Conservation (phyloP, 2,797 vertebrate genomes). For the Crocidura indochinensis region DNA sequence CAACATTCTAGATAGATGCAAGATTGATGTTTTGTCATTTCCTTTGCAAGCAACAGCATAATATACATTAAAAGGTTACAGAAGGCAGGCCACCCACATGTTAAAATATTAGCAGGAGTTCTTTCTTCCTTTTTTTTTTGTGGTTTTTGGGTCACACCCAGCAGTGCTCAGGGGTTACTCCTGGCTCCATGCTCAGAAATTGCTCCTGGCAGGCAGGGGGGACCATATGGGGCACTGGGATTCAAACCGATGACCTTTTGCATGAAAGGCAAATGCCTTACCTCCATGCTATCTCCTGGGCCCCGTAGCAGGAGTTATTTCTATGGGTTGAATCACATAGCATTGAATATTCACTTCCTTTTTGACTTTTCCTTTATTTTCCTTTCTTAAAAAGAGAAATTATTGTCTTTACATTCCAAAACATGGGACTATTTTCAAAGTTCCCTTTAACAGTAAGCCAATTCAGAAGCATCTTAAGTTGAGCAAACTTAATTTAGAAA, state of each 20-base stretch:
- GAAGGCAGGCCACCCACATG: neutral
- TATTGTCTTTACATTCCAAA: conserved; percentile 53
- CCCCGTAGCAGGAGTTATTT: conserved; percentile 53
- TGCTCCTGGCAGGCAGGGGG: no score
- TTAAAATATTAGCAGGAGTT: conserved; percentile 52
- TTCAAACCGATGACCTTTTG: no score
- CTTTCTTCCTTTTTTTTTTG: no score
- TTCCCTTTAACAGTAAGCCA: neutral
- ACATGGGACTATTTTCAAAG: neutral
- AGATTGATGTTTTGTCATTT: conserved; percentile 24
- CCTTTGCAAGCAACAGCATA: conserved; percentile 3
- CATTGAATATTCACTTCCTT: conserved; percentile 28
- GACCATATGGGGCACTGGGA: no score
- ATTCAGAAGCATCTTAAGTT: neutral
- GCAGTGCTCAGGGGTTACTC: no score
- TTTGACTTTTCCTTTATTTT: conserved; percentile 38
- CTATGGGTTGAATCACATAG: neutral
- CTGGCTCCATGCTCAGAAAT: no score
- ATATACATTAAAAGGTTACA: neutral
- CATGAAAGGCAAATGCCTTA: no score
- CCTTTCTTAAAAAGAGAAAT: neutral
- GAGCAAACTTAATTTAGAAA: conserved; percentile 34
- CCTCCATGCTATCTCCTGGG: no score
- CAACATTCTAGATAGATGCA: conserved; percentile 4
- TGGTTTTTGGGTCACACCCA: no score